Conservation (phyloP, 2,888 invertebrate genomes). For the Glaucopsyche alexis region DNA sequence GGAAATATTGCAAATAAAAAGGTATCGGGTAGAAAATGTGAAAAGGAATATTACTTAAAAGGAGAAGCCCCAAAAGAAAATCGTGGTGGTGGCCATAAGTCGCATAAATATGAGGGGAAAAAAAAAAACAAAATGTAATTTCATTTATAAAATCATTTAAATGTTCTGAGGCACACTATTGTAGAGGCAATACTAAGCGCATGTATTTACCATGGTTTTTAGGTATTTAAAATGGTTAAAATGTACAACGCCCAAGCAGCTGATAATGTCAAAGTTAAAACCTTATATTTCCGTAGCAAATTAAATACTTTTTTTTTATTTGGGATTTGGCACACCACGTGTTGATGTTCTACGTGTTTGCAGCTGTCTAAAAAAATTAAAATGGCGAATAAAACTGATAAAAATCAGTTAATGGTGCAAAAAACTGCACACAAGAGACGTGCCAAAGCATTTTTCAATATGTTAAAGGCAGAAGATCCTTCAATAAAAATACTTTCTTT, state of each 20-base stretch:
- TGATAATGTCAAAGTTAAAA: conserved; percentile 31
- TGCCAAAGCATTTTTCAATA: too few relatives aligned
- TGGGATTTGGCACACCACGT: conserved; percentile 34
- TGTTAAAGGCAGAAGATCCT: too few relatives aligned
- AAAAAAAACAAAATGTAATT: conserved; percentile 20
- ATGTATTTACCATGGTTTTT: conserved; percentile 32
- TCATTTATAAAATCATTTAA: conserved; percentile 30
- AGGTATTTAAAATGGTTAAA: conserved; percentile 35
- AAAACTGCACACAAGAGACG: too few relatives aligned
- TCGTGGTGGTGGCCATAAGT: conserved; percentile 34
- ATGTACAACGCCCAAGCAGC: conserved; percentile 29
- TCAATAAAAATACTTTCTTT: too few relatives aligned
- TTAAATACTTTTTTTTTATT: conserved; percentile 34
- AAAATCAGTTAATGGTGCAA: too few relatives aligned
- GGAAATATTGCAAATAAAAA: not conserved
- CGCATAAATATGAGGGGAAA: conserved; percentile 31
- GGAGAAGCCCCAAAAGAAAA: conserved; percentile 26
- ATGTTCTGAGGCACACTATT: conserved; percentile 35
- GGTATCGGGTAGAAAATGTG: conserved; percentile 8
- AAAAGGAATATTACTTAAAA: conserved; percentile 18
- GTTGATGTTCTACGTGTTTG: not conserved
- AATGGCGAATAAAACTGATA: too few relatives aligned
- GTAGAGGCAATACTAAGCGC: conserved; percentile 31
- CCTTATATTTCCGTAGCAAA: conserved; percentile 29
- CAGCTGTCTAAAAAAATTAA: too few relatives aligned